Percentiles rank a stretch among this genome's conserved stretches.
Conservation (phyloP, 2,797 vertebrate species). For the Nannoperca obscura region DNA sequence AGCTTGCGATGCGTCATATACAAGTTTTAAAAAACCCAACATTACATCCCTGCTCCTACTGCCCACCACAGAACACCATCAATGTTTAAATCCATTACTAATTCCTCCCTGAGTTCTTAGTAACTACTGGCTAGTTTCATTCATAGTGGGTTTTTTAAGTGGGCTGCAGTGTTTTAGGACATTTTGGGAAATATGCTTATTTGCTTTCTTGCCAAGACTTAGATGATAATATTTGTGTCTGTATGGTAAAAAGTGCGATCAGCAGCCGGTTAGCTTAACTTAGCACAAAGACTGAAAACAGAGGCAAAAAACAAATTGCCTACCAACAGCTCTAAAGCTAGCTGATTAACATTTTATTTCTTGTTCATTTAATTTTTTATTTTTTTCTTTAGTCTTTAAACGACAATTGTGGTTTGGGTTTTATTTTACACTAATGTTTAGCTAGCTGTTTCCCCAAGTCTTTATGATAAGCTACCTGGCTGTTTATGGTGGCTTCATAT, state of each 20-base stretch:
- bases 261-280: not conserved
- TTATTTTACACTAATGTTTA: not conserved
- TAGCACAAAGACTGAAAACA: not conserved
- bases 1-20: constrained; percentile 5
- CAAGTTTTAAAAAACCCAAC: not conserved
- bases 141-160: not conserved
- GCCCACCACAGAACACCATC: not conserved
- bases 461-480: not conserved
- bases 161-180: too few relatives aligned
- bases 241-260: not conserved
- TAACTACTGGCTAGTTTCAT: not conserved
- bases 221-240: not conserved
- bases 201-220: not conserved
- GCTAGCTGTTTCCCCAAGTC: not conserved
- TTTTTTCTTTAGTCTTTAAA: not conserved
- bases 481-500: not conserved
- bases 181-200: not conserved
- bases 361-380: not conserved
- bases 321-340: not conserved
- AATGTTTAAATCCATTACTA: not conserved
- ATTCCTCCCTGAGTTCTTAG: not conserved
- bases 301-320: not conserved
- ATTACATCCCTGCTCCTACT: not conserved
- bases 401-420: not conserved
- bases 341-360: not conserved